A percentile compares a stretch with the other conserved stretches of the same genome.
Evolutionary conservation across 2,797 vertebrate genomes (phyloP).

Genomic region (Pterois miles): DNA sequence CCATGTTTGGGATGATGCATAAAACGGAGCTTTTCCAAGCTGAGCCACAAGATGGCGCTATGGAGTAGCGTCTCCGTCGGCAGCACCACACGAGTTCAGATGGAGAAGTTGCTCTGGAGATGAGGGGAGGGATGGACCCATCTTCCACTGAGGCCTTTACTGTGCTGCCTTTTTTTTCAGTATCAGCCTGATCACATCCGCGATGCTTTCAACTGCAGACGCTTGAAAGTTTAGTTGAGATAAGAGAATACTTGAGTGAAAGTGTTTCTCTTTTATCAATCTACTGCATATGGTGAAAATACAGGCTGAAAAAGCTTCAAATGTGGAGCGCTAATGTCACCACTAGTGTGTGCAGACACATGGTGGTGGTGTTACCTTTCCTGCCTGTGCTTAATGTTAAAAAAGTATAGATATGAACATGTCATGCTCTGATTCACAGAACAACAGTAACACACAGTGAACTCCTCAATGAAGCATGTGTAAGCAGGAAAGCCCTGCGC

Average conservation of each 20-base stretch:
- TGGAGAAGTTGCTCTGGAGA: conserved; percentile 22
- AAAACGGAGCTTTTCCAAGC: neutral
- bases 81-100: conserved; percentile 17
- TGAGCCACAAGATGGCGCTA: conserved; percentile 75
- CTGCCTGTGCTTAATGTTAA: neutral
- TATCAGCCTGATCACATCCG: neutral
- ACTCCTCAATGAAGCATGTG: conserved; percentile 49
- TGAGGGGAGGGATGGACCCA: neutral
- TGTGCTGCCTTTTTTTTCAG: neutral
- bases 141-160: conserved; percentile 9
- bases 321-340: neutral
- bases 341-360: conserved; percentile 4
- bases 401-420: neutral
- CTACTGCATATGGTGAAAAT: neutral
- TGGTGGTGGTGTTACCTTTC: conserved; percentile 19
- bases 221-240: neutral
- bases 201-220: conserved; percentile 9
- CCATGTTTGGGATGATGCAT: conserved; percentile 40
- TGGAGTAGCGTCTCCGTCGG: conserved; percentile 36
- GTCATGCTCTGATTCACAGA: conserved; percentile 26
- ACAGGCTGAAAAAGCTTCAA: neutral
- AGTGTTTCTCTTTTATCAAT: neutral
- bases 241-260: neutral
- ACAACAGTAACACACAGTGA: conserved; percentile 23
- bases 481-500: conserved; percentile 49